phyloP scores from a whole-genome alignment of 2,888 invertebrate genomes.

The Eristalinus sepulchralis region DNA sequence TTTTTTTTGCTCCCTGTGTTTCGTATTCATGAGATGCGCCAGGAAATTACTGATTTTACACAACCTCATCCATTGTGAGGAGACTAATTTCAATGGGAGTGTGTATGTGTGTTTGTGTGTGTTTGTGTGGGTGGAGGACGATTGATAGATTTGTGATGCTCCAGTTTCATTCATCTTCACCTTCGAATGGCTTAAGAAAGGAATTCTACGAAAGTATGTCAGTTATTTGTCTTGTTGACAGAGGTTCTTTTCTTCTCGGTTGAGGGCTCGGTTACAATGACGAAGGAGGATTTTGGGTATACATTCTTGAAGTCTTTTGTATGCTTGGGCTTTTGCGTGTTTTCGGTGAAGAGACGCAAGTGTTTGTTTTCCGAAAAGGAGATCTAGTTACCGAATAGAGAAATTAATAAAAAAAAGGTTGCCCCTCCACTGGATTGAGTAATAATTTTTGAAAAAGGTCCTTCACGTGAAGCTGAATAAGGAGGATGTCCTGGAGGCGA shows the following conservation, averaged over 20 bases:
- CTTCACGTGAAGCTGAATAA: not conserved
- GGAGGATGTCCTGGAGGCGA: no score
- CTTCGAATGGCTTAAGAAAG: not conserved
- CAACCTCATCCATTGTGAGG: conserved; percentile 1
- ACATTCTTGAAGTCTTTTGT: not conserved
- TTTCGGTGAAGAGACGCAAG: not conserved
- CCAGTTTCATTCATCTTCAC: not conserved
- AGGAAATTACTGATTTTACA: conserved; percentile 28
- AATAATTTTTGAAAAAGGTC: not conserved
- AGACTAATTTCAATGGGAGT: not conserved
- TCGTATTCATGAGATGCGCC: conserved; percentile 40
- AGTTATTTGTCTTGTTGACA: not conserved
- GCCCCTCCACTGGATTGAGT: not conserved
- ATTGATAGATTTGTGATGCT: not conserved
- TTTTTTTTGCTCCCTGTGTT: not conserved
- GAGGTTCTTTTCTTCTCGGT: not conserved
- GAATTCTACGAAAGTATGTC: not conserved
- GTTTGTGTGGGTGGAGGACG: not conserved
- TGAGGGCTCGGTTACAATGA: not conserved
- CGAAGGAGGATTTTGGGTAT: not conserved
- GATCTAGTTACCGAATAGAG: not conserved
- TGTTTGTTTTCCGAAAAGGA: not conserved
- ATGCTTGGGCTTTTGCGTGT: not conserved
- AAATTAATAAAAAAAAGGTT: not conserved
- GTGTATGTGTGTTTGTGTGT: not conserved